Evolutionary conservation across 2,113 vertebrate genomes (phyloP).

Genomic region (Haplochromis burtoni): DNA sequence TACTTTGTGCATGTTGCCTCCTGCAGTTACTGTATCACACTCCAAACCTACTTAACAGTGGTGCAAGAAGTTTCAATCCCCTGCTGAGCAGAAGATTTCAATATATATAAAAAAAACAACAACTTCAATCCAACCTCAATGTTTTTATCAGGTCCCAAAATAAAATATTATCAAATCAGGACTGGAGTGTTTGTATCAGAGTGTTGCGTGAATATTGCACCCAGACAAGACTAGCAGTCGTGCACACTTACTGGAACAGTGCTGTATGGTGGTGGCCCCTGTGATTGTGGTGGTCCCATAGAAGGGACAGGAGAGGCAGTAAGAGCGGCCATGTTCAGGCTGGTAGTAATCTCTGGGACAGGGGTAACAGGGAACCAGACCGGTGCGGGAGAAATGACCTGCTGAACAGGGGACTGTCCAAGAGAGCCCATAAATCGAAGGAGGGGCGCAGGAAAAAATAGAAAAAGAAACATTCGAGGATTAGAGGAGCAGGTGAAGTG

Average conservation of each 20-base stretch:
- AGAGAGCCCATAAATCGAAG: neutral
- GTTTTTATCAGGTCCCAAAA: neutral
- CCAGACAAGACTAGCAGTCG: neutral
- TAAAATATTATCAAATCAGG: neutral
- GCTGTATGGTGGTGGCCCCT: conserved; percentile 85
- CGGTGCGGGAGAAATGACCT: conserved; percentile 91
- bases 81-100: neutral
- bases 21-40: neutral
- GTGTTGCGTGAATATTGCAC: neutral
- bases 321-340: conserved; percentile 87
- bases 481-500: neutral
- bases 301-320: conserved; percentile 93
- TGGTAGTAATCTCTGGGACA: conserved; percentile 97
- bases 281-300: conserved; percentile 87
- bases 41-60: neutral
- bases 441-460: neutral
- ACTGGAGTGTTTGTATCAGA: neutral
- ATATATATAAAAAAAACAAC: neutral
- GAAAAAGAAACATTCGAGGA: neutral
- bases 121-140: neutral
- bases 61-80: neutral
- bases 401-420: conserved; percentile 83
- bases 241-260: conserved; percentile 88
- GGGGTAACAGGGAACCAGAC: conserved; percentile 88
- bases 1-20: neutral